Evolutionary conservation across 2,888 invertebrate genomes (phyloP).

Genomic region (Cosmorhoe ocellata): DNA sequence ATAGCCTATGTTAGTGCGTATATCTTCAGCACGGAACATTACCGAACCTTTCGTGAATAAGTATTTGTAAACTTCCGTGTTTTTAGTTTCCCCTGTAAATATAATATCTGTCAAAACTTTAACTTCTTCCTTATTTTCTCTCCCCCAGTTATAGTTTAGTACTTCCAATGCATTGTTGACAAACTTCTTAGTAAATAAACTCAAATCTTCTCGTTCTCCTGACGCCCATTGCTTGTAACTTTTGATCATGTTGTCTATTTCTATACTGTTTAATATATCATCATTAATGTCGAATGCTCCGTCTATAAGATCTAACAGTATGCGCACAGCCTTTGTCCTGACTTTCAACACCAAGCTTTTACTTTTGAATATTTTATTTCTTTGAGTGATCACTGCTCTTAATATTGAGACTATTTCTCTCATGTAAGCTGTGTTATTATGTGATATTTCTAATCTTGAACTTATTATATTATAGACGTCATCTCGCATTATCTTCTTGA

Average conservation of each 20-base stretch:
- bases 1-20: background rate
- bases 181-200: constrained; percentile 31
- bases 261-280: constrained; percentile 35
- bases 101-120: constrained; percentile 43
- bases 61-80: constrained; percentile 23
- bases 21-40: constrained; percentile 34
- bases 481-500: constrained; percentile 38
- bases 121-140: constrained; percentile 40
- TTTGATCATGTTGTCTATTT: constrained; percentile 35
- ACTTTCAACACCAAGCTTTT: constrained; percentile 24
- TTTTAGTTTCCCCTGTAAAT: constrained; percentile 30
- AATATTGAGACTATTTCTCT: constrained; percentile 33
- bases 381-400: constrained; percentile 35
- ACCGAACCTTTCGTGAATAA: constrained; percentile 45
- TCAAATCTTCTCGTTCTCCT: constrained; percentile 24
- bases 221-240: constrained; percentile 36
- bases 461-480: constrained; percentile 30
- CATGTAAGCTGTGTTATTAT: constrained; percentile 21
- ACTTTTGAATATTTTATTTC: constrained; percentile 37
- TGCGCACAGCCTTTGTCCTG: constrained; percentile 41
- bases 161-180: constrained; percentile 34
- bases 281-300: constrained; percentile 39
- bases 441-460: constrained; percentile 17
- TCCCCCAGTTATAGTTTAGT: constrained; percentile 36
- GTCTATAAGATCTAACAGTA: constrained; percentile 52